Base-by-base conservation (phyloP, 2,797 vertebrate species). In the Cryptoprocta ferox region DNA sequence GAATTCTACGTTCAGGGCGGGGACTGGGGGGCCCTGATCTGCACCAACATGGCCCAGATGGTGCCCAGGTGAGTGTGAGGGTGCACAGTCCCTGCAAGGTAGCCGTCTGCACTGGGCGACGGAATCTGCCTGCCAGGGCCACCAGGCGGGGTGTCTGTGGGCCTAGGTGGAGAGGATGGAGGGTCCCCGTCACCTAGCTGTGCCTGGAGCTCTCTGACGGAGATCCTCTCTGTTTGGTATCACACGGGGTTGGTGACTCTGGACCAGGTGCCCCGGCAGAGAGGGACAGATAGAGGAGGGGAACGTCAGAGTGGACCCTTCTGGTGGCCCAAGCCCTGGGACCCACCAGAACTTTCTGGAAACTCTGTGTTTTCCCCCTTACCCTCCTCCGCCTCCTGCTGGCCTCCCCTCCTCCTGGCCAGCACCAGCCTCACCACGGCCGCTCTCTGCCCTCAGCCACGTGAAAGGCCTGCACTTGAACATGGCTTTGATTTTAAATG, bases 391-490 rank as follows among this genome's bases (percentile, higher is more conserved):
- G 19, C 61, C 18, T 8, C 53, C 14, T 28, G 18, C 16, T 89
- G 7, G 0, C 63, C 35, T 73, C 45, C 82, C 21, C 11, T 6
- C 6, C 2, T 11, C 61, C 30, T 14, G 28, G 18, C 42, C 42
- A 45, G 42, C 1, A 0, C 28, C 71, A 61, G 24, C 61, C 78
- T 94, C 32, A 92, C 78, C 59, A 5, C 3, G 35, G 13, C 32
- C 0, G 63, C 80, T 50, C 39, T 94, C 81, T 89, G 68, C 83
- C 91, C 96, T 59, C 66, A 99, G 99, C 53, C 98, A 98, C 0
- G 73, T 99, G 94, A 98, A 98, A 96, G 99, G 99, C 35, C 98
- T 99, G 66, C 99, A 99, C 88, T 68, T 99, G 95, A 99, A 99
- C 71, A 95, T 99, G 71, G 97, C 65, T 26, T 32, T 91, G 0